Base-by-base conservation (phyloP, 1,140 invertebrate genomes). In the Charaxes varanes region DNA sequence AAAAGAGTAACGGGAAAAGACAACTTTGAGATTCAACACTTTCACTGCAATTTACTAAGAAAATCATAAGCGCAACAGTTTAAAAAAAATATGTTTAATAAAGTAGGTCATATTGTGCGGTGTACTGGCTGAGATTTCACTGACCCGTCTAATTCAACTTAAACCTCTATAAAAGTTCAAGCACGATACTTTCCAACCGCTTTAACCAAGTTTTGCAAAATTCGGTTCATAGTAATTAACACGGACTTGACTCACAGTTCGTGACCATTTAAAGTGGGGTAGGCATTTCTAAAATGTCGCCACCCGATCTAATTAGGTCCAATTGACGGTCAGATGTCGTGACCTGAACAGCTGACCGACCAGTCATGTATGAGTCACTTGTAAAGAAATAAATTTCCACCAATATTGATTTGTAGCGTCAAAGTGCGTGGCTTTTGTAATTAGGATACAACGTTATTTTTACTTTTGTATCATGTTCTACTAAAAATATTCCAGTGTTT, bases 301-400 rank as follows among this genome's bases (percentile, higher is more conserved):
- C 23, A 12, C 15, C 24, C 15, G 15, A 11, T 38, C 14, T 27
- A 17, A 34, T 30, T 38, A 38, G 21, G 36, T 14, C 11, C 36
- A 38, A 38, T 38, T 38, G 26, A 38, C 36, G 17, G 26, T 14
- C 4, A 38, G 16, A 30, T 19, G 36, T 30, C 26, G 16, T 38
- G 36, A 38, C 36, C 36, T 21, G 15, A 38, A 30, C 36, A 38
- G 26, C 36, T 38, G 36, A 38, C 24, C 11, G 15, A 2, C 13
- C 19, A 37, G 13, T 18, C 19, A 14, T 21, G 23, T 8, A 37
- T 22, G 36, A 28, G 36, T 28, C 26, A 28, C 14, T 28, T n/a
- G n/a, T n/a, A n/a, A n/a, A n/a, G 3, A 19, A 33, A 11, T 4
- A 19, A 19, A 26, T 4, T 10, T 26, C n/a, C n/a, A n/a, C n/a